Percentiles rank a stretch among this genome's conserved stretches.
Conservation (phyloP, 1,140 invertebrate genomes). For the Drosophila sucinea region DNA sequence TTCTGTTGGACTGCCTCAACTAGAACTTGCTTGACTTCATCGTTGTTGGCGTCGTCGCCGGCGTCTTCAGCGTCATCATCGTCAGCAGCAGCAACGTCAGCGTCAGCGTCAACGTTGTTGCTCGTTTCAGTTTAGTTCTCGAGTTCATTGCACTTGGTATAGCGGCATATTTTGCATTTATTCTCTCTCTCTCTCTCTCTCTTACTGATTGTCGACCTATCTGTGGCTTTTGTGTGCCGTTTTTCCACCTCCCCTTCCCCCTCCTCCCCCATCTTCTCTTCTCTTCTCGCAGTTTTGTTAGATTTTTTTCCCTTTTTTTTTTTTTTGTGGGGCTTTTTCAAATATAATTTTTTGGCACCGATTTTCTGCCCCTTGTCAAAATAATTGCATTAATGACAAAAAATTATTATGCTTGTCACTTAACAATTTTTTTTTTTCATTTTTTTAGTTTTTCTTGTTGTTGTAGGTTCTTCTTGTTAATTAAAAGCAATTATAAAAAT, state of each 20-base stretch:
- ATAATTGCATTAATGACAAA: slow-evolving; percentile 75
- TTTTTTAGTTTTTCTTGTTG: background rate
- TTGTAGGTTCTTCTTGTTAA: slow-evolving; percentile 66
- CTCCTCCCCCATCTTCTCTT: background rate
- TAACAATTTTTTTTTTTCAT: slow-evolving; percentile 34
- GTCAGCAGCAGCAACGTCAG: background rate
- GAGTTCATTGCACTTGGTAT: slow-evolving; percentile 77
- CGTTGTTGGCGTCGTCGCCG: slow-evolving; percentile 34
- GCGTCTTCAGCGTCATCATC: slow-evolving; percentile 6
- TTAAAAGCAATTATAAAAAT: slow-evolving; percentile 79
- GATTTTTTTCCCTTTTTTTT: background rate
- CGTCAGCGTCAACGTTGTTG: slow-evolving; percentile 25
- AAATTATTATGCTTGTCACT: slow-evolving; percentile 76
- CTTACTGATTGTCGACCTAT: slow-evolving; percentile 30
- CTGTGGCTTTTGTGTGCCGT: slow-evolving; percentile 12
- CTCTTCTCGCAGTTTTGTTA: background rate
- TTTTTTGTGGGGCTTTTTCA: slow-evolving; percentile 27
- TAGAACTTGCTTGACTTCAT: slow-evolving; percentile 79
- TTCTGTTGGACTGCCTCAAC: slow-evolving; percentile 68
- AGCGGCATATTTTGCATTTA: slow-evolving; percentile 79
- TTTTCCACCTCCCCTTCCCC: slow-evolving; percentile 27
- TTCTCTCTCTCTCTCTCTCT: slow-evolving; percentile 31
- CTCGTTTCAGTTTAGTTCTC: slow-evolving; percentile 30
- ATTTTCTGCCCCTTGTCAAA: slow-evolving; percentile 37
- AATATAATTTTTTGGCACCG: slow-evolving; percentile 2